A percentile compares a stretch with the other conserved stretches of the same genome.
Evolutionary conservation across 1,140 invertebrate genomes (phyloP).

Genomic region (Cryptotermes secundus): DNA sequence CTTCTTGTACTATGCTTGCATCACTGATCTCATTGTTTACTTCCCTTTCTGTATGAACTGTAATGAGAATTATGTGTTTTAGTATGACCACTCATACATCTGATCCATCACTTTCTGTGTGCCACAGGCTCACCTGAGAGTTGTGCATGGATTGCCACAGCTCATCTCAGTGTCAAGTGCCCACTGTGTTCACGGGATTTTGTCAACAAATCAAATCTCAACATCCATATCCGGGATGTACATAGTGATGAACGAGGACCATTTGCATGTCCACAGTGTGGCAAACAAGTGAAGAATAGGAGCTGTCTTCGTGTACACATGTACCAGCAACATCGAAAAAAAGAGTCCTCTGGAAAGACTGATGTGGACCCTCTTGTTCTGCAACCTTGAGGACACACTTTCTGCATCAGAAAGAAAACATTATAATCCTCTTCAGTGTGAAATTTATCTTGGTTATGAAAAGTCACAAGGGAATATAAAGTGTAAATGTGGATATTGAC

Average conservation of each 20-base stretch:
- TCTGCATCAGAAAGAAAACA: not conserved
- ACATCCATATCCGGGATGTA: slow-evolving; percentile 61
- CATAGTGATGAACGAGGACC: slow-evolving; percentile 51
- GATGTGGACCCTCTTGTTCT: not conserved
- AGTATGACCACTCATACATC: not conserved
- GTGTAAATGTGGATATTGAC: not conserved
- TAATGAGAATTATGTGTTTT: too few species aligned
- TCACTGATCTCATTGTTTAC: too few species aligned
- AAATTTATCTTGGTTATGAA: not conserved
- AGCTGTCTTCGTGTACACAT: slow-evolving; percentile 60
- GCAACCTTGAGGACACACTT: not conserved
- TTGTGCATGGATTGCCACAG: slow-evolving; percentile 2
- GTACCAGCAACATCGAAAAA: slow-evolving; percentile 52
- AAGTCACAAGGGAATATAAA: not conserved
- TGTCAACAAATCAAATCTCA: slow-evolving; percentile 60
- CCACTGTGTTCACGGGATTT: slow-evolving; percentile 58
- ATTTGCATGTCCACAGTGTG: slow-evolving; percentile 57
- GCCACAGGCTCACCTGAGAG: slow-evolving; percentile 3
- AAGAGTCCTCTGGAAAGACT: not conserved
- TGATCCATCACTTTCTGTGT: not conserved
- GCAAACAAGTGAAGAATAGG: slow-evolving; percentile 58
- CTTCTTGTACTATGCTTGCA: too few species aligned
- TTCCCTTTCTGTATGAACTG: too few species aligned
- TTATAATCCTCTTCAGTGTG: not conserved
- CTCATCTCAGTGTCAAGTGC: slow-evolving; percentile 44